These are phyloP conservation scores for Bubo bubo DNA, from an alignment of 2,113 vertebrate genomes.

Conservation along the genomic window DNA sequence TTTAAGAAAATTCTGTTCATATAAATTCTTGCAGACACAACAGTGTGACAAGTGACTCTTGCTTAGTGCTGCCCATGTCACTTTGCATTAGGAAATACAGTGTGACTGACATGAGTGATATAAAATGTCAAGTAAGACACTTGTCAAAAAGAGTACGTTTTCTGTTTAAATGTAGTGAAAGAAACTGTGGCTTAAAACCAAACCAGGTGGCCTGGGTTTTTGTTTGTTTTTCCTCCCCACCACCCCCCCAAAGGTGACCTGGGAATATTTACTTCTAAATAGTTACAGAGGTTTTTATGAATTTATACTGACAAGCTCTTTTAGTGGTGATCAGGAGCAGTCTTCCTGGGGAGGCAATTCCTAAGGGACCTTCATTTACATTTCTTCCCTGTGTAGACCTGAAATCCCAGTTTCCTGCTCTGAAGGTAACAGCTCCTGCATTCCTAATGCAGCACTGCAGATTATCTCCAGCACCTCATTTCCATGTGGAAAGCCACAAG, in stretches of 20 bases:
- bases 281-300: background rate
- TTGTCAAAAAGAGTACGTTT: slow-evolving; percentile 2
- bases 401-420: background rate
- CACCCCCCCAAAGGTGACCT: background rate
- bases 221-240: background rate
- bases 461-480: background rate
- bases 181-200: background rate
- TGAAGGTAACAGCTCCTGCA: background rate
- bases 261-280: background rate
- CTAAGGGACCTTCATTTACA: background rate
- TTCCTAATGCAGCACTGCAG: background rate
- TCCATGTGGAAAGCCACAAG: background rate
- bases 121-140: slow-evolving; percentile 46
- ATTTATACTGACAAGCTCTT: background rate
- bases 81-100: slow-evolving; percentile 46
- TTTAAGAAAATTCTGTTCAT: slow-evolving; percentile 34
- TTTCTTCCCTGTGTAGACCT: background rate
- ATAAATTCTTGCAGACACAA: slow-evolving; percentile 36
- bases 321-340: background rate
- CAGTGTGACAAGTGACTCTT: slow-evolving; percentile 1
- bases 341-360: background rate
- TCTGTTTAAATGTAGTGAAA: slow-evolving; percentile 5
- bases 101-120: slow-evolving; percentile 32
- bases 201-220: background rate
- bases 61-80: slow-evolving; percentile 16